Evolutionary conservation across 1,140 invertebrate species (phyloP).

Genomic region (Mactra quadrangularis): DNA sequence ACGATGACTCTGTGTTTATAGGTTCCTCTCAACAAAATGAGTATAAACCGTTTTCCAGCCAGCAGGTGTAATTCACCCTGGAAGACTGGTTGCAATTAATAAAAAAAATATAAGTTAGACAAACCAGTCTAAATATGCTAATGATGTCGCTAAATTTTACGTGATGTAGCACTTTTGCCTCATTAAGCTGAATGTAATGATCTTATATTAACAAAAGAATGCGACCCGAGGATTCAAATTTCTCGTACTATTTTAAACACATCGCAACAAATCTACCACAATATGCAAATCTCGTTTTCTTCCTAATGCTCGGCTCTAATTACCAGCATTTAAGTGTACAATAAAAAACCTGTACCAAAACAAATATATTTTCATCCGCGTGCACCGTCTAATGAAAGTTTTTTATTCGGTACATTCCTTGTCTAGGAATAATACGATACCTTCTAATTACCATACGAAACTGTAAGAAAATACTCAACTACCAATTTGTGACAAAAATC

Average conservation of each 20-base stretch:
- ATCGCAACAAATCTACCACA: slow-evolving; percentile 17
- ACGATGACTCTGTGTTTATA: too few relatives aligned
- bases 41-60: too few relatives aligned
- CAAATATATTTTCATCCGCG: slow-evolving; percentile 22
- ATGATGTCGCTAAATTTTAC: slow-evolving; percentile 56
- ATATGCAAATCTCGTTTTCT: slow-evolving; percentile 54
- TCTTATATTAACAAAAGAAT: slow-evolving; percentile 54
- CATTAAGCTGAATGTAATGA: slow-evolving; percentile 56
- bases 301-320: slow-evolving; percentile 39
- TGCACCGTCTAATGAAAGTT: slow-evolving; percentile 46
- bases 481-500: slow-evolving; percentile 20
- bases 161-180: slow-evolving; percentile 58
- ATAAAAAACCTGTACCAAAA: slow-evolving; percentile 30
- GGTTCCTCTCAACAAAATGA: too few relatives aligned
- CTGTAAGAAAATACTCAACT: slow-evolving; percentile 42
- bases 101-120: slow-evolving; percentile 30
- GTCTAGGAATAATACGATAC: slow-evolving; percentile 44
- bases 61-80: slow-evolving; percentile 23
- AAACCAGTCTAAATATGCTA: slow-evolving; percentile 53
- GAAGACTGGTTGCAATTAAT: slow-evolving; percentile 23
- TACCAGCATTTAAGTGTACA: slow-evolving; percentile 48
- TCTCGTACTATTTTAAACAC: slow-evolving; percentile 13
- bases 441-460: slow-evolving; percentile 43
- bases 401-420: too few relatives aligned
- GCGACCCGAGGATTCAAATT: slow-evolving; percentile 44